Base-by-base conservation (phyloP, 2,888 invertebrate genomes). In the Caenorhabditis auriculariae region DNA sequence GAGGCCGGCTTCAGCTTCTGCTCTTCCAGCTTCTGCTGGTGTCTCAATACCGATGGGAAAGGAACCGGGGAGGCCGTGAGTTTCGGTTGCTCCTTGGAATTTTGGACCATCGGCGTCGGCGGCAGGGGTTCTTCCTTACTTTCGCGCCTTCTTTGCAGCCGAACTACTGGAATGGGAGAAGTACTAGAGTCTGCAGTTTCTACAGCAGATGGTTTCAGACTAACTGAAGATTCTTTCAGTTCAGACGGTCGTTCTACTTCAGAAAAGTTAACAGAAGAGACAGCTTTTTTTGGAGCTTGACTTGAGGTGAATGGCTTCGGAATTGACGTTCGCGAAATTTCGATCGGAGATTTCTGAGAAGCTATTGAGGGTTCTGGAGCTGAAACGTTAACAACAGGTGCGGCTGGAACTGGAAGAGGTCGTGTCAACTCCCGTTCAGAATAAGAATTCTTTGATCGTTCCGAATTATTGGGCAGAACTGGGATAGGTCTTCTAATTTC, bases 101-200 rank as follows among this genome's bases (percentile, higher is more conserved):
- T 15, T 9, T 35, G 12, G 35, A 35, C 35, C 35, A 15, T 35
- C 35, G 12, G 12, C 35, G n/a, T 9, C 35, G 35, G 35, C 35
- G 12, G 12, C 12, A 35, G 12, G 35, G n/a, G 35, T 35, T 35
- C 35, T n/a, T 35, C n/a, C 35, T 35, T 35, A n/a, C n/a, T 35
- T 35, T 35, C 43, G 19, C 46, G 52, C 3, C 60, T 49, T n/a
- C 68, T 12, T 6, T 47, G 39, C 35, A 68, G 35, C 4, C 55
- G 56, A 37, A 68, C 62, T 15, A 64, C 41, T 0, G 68, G 68
- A 24, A 68, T 68, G 2, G 68, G 68, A 2, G 61, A 62, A 5
- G 68, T 68, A 19, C 61, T 61, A 5, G 61, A 56, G 39, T 68
- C 68, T n/a, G 53, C 56, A 9, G 51, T 61, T 9, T 24, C 35